phyloP scores from a whole-genome alignment of 2,113 vertebrate genomes.

The Colinus virginianus region DNA sequence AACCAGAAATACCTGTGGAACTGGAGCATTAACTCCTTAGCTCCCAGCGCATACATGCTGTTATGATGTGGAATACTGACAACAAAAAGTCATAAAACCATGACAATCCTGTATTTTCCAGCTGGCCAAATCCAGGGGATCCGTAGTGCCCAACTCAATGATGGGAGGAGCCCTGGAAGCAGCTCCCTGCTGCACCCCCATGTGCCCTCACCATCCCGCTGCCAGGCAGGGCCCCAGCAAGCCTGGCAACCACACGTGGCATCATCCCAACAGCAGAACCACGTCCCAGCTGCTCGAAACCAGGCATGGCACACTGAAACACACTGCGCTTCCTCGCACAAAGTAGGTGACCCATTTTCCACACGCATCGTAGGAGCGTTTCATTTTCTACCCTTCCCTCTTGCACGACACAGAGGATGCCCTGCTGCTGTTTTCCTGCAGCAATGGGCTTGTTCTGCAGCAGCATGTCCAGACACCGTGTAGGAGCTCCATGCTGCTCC shows the following conservation, averaged over 20 bases:
- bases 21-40: too few relatives aligned
- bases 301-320: not conserved
- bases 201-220: not conserved
- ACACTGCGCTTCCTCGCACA: not conserved
- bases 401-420: not conserved
- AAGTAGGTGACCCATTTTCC: not conserved
- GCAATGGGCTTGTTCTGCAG: not conserved
- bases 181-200: not conserved
- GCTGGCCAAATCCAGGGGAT: not conserved
- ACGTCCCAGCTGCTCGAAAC: fast-evolving
- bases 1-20: too few relatives aligned
- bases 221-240: fast-evolving
- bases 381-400: not conserved
- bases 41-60: too few relatives aligned
- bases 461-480: fast-evolving
- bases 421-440: not conserved
- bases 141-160: not conserved
- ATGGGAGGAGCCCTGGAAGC: not conserved
- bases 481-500: not conserved
- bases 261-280: fast-evolving
- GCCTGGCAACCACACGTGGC: fast-evolving
- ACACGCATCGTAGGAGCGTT: fast-evolving
- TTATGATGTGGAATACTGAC: too few relatives aligned
- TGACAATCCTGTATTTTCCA: not conserved
- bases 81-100: too few relatives aligned